Percentiles rank a stretch among this genome's conserved stretches.
phyloP scores from a whole-genome alignment of 37 sponge, comb jelly and placozoan genomes.

The Spongilla lacustris region DNA sequence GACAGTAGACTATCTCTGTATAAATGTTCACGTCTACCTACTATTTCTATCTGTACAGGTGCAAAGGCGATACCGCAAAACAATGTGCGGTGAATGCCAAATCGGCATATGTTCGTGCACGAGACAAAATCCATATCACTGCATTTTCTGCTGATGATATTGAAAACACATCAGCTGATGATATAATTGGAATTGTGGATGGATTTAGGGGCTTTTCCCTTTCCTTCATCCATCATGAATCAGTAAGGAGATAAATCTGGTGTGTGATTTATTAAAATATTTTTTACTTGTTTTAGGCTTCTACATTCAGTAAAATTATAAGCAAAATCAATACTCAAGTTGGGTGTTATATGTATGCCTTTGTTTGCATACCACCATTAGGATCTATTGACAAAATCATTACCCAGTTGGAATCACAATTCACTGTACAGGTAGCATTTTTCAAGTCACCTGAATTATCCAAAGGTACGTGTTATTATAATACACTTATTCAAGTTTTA shows the following conservation, averaged over 20 bases:
- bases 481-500: not conserved
- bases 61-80: too few species aligned
- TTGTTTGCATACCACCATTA: not conserved
- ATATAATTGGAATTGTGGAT: too few species aligned
- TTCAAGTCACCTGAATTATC: not conserved
- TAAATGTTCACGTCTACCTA: too few species aligned
- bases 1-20: too few species aligned
- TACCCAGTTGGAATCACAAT: slow-evolving; percentile 1
- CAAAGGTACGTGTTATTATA: not conserved
- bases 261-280: not conserved
- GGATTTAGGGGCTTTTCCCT: not conserved
- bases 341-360: slow-evolving; percentile 1
- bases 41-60: too few species aligned
- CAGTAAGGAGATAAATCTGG: not conserved
- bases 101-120: too few species aligned
- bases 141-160: too few species aligned
- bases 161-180: too few species aligned
- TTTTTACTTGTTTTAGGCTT: not conserved
- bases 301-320: not conserved
- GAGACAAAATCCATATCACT: too few species aligned
- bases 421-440: not conserved
- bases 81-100: too few species aligned
- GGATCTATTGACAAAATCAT: not conserved
- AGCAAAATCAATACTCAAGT: slow-evolving; percentile 1
- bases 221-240: not conserved